Conservation (phyloP, 2,113 vertebrate species). For the Capreolus pygargus region DNA sequence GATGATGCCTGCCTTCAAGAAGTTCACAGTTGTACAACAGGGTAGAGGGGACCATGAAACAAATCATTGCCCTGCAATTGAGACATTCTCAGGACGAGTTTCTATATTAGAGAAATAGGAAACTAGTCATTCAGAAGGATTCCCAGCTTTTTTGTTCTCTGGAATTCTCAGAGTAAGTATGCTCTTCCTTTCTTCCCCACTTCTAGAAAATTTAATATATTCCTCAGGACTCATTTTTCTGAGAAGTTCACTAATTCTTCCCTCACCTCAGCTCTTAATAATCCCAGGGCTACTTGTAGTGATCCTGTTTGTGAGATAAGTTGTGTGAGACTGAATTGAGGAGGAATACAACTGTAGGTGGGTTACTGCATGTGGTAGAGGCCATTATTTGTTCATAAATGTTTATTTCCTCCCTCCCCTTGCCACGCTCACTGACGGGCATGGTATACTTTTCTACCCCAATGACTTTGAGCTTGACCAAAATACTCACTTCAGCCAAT, state of each 20-base stretch:
- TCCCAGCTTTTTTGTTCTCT: neutral
- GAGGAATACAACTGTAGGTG: neutral
- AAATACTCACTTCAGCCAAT: neutral
- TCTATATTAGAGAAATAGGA: neutral
- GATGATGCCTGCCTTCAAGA: neutral
- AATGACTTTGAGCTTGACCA: neutral
- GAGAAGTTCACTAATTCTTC: neutral
- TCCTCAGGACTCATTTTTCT: neutral
- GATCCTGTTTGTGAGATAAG: neutral
- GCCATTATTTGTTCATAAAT: neutral
- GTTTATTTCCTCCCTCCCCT: neutral
- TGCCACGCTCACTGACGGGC: rapidly evolving
- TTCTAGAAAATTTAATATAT: neutral
- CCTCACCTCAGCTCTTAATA: neutral
- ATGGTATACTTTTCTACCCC: too few species aligned
- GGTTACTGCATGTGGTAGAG: neutral
- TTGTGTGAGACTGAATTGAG: neutral
- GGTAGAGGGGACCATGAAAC: neutral
- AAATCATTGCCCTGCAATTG: neutral
- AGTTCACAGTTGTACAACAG: neutral
- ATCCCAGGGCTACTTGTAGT: neutral
- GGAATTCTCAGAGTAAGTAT: neutral
- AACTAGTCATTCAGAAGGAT: neutral
- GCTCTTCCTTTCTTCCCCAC: neutral
- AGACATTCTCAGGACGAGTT: neutral